Evolutionary conservation across 2,888 invertebrate genomes (phyloP).

Genomic region (Melipona bicolor): DNA sequence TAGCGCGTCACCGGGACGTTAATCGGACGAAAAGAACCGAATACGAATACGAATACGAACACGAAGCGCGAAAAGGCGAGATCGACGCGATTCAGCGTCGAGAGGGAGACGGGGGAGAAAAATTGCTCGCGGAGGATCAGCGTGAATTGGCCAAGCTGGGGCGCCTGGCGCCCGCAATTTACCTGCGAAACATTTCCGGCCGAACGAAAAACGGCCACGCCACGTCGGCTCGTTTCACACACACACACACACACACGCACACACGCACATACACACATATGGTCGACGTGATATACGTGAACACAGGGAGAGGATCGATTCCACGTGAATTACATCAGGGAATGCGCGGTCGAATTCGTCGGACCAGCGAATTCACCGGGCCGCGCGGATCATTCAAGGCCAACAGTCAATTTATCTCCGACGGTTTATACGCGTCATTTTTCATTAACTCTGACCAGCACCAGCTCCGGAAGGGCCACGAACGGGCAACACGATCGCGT

Average conservation of each 20-base stretch:
- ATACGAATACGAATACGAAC: not conserved
- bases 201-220: conserved; percentile 60
- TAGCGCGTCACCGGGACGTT: not conserved
- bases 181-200: conserved; percentile 71
- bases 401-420: conserved; percentile 54
- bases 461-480: not conserved
- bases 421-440: conserved; percentile 59
- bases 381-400: conserved; percentile 61
- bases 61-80: conserved; percentile 9
- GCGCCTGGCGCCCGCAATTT: conserved; percentile 72
- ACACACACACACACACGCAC: not conserved
- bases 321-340: conserved; percentile 72
- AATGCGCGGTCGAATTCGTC: conserved; percentile 64
- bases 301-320: conserved; percentile 55
- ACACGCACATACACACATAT: not conserved
- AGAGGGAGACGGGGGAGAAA: conserved; percentile 35
- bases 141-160: conserved; percentile 60
- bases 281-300: not conserved
- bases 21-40: not conserved
- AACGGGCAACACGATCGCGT: conserved; percentile 22
- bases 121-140: conserved; percentile 54
- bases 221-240: conserved; percentile 30
- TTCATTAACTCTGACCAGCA: conserved; percentile 47
- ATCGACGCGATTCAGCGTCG: conserved; percentile 23
- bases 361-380: conserved; percentile 54